phyloP scores from a whole-genome alignment of 2,113 vertebrate species.

The Taurulus bubalis region DNA sequence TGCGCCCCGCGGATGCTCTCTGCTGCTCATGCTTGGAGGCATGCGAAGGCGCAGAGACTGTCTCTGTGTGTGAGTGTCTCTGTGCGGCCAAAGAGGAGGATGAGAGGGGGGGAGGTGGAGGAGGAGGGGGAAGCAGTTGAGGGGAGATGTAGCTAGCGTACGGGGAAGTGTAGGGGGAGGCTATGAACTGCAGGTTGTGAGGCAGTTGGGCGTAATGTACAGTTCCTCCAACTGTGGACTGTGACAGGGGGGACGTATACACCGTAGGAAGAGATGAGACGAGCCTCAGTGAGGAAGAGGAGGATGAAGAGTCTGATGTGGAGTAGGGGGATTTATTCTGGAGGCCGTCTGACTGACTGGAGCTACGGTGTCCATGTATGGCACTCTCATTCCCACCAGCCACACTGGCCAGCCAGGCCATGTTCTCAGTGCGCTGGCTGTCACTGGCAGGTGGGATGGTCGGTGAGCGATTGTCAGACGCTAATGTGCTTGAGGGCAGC shows the following conservation, averaged over 20 bases:
- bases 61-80: slow-evolving; percentile 79
- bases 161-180: slow-evolving; percentile 89
- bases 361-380: slow-evolving; percentile 61
- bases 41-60: slow-evolving; percentile 86
- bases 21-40: slow-evolving; percentile 86
- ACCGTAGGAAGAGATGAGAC: slow-evolving; percentile 88
- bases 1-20: slow-evolving; percentile 80
- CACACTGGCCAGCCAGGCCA: slow-evolving; percentile 90
- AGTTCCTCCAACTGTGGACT: slow-evolving; percentile 83
- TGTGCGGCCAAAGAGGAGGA: slow-evolving; percentile 85
- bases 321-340: slow-evolving; percentile 88
- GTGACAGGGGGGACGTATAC: slow-evolving; percentile 89
- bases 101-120: slow-evolving; percentile 84
- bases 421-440: slow-evolving; percentile 90
- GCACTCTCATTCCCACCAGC: slow-evolving; percentile 82
- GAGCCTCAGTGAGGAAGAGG: slow-evolving; percentile 71
- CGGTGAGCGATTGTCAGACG: slow-evolving; percentile 88
- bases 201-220: slow-evolving; percentile 94
- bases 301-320: slow-evolving; percentile 77
- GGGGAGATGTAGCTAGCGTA: slow-evolving; percentile 93
- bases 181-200: slow-evolving; percentile 93
- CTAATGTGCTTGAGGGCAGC: slow-evolving; percentile 90
- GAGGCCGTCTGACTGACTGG: slow-evolving; percentile 83
- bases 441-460: slow-evolving; percentile 84
- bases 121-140: slow-evolving; percentile 90